A percentile compares a stretch with the other conserved stretches of the same genome.
Evolutionary conservation across 1,140 invertebrate genomes (phyloP).

Genomic region (Homarus americanus): DNA sequence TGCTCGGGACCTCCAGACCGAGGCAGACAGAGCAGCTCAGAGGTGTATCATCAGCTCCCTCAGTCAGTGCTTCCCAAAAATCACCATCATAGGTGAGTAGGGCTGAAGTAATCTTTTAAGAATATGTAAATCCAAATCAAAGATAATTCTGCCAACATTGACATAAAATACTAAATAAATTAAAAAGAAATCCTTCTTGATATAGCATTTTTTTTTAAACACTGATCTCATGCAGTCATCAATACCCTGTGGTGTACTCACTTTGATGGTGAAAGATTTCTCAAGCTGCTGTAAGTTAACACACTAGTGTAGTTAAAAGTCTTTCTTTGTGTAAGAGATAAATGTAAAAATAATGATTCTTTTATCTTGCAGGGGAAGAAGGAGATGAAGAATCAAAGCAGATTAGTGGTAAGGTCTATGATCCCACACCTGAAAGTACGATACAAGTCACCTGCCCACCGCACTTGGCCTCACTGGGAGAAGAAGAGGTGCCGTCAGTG

Average conservation of each 20-base stretch:
- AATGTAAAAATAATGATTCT: too few relatives aligned
- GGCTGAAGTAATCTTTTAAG: background rate
- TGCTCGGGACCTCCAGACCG: slow-evolving; percentile 97
- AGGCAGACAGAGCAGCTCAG: slow-evolving; percentile 97
- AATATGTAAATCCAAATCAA: background rate
- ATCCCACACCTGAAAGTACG: slow-evolving; percentile 2
- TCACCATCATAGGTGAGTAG: slow-evolving; percentile 93
- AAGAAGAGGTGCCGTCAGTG: slow-evolving; percentile 56
- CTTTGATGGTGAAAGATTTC: too few relatives aligned
- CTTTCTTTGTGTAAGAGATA: too few relatives aligned
- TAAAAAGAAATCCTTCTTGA: too few relatives aligned
- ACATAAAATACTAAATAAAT: too few relatives aligned
- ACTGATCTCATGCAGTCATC: too few relatives aligned
- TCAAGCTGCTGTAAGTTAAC: too few relatives aligned
- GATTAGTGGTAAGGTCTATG: slow-evolving; percentile 36
- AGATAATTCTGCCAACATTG: background rate
- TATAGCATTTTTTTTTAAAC: too few relatives aligned
- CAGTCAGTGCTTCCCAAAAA: slow-evolving; percentile 88
- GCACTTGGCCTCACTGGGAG: slow-evolving; percentile 30
- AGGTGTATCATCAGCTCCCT: slow-evolving; percentile 93
- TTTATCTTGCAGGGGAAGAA: slow-evolving; percentile 41
- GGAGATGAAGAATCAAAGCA: slow-evolving; percentile 49
- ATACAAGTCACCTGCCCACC: slow-evolving; percentile 44
- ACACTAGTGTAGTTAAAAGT: too few relatives aligned
- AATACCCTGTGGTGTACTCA: too few relatives aligned